Evolutionary conservation across 2,797 vertebrate genomes (phyloP), one percentile per base, ranked within the genome.

Genomic region (Loriculus beryllinus): DNA sequence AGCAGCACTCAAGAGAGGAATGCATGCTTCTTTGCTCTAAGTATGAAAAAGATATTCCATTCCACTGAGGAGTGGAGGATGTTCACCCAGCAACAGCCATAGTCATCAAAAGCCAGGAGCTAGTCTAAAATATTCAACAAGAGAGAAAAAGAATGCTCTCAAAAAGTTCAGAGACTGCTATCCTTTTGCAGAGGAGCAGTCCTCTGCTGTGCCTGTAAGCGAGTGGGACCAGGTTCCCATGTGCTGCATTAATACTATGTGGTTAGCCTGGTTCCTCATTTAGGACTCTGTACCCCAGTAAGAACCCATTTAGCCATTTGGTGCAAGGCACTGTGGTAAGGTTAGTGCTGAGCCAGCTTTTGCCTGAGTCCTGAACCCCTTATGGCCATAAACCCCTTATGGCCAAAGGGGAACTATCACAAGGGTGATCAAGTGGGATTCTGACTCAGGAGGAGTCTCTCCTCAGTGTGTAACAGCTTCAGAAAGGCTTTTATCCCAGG

Each of bases 161-260:
- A 48, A 20, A 26, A 12, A 21, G 28, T 26, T 83, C 33, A 63
- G 52, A 8, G 16, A 7, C 25, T 52, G 47, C 20, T n/a, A 39
- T 0, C 10, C 16, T 77, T 54, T 35, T 0, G 10, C 37, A 43
- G 31, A 54, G 14, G 10, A 56, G 45, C 45, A 74, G 20, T 6
- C 8, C 10, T 31, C 47, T 78, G 45, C 37, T 20, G 31, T 69
- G 8, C 42, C 35, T 49, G 18, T 18, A 7, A 25, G 20, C 52
- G 19, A 7, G 17, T 6, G 11, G 33, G 29, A 75, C 26, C 47
- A 31, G 56, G 6, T 74, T 64, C 62, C 51, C 9, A 10, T 0
- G 2, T 18, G 21, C 8, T 54, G 8, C 0, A 0, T 14, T 37
- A 47, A 28, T 47, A 15, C 2, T 40, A 2, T 28, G 22, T 33